Conservation (phyloP, 2,888 invertebrate species). For the Polydrusus pterygomalis region DNA sequence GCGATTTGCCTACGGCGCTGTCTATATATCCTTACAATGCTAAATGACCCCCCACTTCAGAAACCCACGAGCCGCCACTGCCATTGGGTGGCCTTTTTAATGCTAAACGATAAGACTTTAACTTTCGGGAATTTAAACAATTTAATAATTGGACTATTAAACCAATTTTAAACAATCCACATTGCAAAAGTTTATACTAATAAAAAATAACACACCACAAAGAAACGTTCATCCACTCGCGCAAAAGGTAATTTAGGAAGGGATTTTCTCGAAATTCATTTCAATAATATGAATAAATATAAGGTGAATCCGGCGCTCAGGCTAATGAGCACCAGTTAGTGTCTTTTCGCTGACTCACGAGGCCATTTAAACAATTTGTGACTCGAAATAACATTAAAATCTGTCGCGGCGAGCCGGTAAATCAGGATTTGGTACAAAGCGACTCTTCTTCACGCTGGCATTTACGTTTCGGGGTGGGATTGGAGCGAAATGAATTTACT, state of each 20-base stretch:
- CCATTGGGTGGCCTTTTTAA: no score
- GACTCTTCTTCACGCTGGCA: slow-evolving; percentile 41
- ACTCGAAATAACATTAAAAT: slow-evolving; percentile 75
- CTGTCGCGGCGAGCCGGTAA: slow-evolving; percentile 73
- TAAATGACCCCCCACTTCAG: no score
- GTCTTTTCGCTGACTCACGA: slow-evolving; percentile 73
- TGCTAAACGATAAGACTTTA: no score
- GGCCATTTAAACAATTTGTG: slow-evolving; percentile 75
- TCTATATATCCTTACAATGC: no score
- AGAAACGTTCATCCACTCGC: background rate
- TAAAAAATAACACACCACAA: background rate
- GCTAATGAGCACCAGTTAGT: slow-evolving; percentile 74
- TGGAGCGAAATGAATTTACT: slow-evolving; percentile 9
- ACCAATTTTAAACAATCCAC: background rate
- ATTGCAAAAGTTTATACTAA: background rate
- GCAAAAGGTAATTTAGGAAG: slow-evolving; percentile 24
- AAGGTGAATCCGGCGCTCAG: slow-evolving; percentile 70
- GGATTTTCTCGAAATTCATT: slow-evolving; percentile 67
- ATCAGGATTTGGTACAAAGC: slow-evolving; percentile 71
- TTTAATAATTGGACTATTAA: no score
- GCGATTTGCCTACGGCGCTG: no score
- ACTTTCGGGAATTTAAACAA: no score
- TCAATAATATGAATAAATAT: slow-evolving; percentile 74
- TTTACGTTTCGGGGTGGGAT: slow-evolving; percentile 18
- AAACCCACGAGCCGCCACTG: no score